Conservation (phyloP, 1,140 invertebrate genomes). For the Pseudomyrmex pallidus region DNA sequence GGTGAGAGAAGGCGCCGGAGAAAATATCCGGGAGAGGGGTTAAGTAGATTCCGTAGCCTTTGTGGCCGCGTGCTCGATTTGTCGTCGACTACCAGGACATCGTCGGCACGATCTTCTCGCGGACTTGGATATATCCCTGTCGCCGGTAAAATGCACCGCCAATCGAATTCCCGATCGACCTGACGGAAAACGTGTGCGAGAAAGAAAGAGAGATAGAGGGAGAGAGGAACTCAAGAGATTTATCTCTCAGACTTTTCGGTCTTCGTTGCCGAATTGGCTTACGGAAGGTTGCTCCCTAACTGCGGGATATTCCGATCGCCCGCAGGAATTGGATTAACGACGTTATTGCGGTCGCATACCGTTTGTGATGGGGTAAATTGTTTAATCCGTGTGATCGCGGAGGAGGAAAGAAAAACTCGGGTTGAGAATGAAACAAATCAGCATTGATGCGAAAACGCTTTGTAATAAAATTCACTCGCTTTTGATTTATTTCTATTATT, state of each 20-base stretch:
- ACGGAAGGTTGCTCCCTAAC: conserved; percentile 7
- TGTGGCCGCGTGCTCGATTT: conserved; percentile 58
- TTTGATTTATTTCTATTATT: neutral
- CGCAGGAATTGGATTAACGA: conserved; percentile 29
- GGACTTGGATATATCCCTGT: conserved; percentile 35
- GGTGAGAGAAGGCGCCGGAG: conserved; percentile 32
- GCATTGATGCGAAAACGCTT: neutral
- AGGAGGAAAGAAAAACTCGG: neutral
- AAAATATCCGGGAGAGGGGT: conserved; percentile 49
- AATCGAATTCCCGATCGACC: conserved; percentile 71
- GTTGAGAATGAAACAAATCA: neutral
- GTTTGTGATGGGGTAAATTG: neutral
- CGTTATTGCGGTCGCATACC: conserved; percentile 3
- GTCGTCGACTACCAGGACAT: conserved; percentile 61
- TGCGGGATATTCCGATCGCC: conserved; percentile 7
- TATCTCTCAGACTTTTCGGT: conserved; percentile 18
- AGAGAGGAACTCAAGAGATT: conserved; percentile 13
- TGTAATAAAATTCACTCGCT: too few species aligned
- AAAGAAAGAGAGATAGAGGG: neutral
- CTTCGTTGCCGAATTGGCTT: conserved; percentile 45
- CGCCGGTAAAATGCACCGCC: conserved; percentile 63
- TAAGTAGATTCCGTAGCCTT: conserved; percentile 82
- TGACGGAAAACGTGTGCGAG: neutral
- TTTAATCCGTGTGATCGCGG: neutral
- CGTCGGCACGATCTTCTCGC: conserved; percentile 51